phyloP scores from a whole-genome alignment of 2,797 vertebrate species.

The Florisuga fusca region DNA sequence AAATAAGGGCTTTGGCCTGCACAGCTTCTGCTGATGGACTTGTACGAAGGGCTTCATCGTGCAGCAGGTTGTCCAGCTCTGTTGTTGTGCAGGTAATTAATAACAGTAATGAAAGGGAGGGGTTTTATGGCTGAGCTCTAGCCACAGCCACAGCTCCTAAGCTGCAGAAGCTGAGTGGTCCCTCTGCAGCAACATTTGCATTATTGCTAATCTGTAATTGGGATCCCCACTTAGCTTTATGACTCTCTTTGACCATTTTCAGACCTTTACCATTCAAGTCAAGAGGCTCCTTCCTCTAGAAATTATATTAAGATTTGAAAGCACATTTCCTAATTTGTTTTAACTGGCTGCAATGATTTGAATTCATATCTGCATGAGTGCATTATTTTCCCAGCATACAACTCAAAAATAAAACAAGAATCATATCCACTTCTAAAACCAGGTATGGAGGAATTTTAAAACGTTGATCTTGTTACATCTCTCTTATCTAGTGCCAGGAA shows the following conservation, averaged over 20 bases:
- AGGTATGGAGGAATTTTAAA: not conserved
- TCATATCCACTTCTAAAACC: not conserved
- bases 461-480: not conserved
- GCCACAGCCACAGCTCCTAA: conserved; percentile 16
- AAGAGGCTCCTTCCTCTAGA: conserved; percentile 53
- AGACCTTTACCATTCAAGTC: conserved; percentile 59
- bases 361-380: not conserved
- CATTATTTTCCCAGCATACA: not conserved
- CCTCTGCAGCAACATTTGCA: conserved; percentile 57
- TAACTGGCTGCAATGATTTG: conserved; percentile 42
- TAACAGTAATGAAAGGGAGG: conserved; percentile 48
- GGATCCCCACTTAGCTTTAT: conserved; percentile 60
- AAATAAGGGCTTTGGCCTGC: not conserved
- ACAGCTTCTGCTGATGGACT: not conserved
- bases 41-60: not conserved
- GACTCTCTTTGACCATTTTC: conserved; percentile 64
- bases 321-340: conserved; percentile 21
- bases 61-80: conserved; percentile 37
- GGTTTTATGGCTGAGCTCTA: not conserved
- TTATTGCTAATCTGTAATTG: conserved; percentile 58
- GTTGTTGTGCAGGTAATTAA: conserved; percentile 32
- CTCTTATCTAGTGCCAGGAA: not conserved
- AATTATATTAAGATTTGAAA: conserved; percentile 61
- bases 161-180: conserved; percentile 32
- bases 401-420: not conserved